Evolutionary conservation across 2,888 invertebrate genomes (phyloP).

Genomic region (Dolichopus griseipennis): DNA sequence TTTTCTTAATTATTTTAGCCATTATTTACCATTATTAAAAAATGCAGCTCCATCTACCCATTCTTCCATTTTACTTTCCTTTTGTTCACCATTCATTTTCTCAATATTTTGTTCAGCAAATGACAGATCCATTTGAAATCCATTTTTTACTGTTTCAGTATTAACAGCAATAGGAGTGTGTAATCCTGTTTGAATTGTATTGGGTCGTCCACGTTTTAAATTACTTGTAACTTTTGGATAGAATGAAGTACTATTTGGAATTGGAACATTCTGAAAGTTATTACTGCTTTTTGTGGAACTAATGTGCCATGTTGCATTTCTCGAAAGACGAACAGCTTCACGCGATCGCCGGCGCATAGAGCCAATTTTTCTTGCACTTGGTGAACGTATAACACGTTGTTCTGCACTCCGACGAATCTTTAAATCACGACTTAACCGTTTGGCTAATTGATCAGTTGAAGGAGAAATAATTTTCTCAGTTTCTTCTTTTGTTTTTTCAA

Average conservation of each 20-base stretch:
- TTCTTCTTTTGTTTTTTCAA: constrained; percentile 63
- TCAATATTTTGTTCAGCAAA: neutral
- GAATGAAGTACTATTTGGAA: constrained; percentile 32
- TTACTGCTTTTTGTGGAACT: constrained; percentile 21
- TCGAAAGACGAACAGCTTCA: constrained; percentile 48
- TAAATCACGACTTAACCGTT: constrained; percentile 60
- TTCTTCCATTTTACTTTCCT: constrained; percentile 24
- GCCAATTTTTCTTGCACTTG: constrained; percentile 74
- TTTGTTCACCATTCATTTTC: neutral
- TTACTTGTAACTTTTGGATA: constrained; percentile 46
- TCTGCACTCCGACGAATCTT: constrained; percentile 63
- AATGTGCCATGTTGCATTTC: constrained; percentile 60
- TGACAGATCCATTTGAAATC: constrained; percentile 9
- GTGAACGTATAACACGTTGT: constrained; percentile 64
- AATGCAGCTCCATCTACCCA: constrained; percentile 43
- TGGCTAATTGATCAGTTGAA: constrained; percentile 58
- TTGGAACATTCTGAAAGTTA: constrained; percentile 16
- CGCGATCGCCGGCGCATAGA: constrained; percentile 62
- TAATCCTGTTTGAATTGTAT: constrained; percentile 43
- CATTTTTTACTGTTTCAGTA: constrained; percentile 15
- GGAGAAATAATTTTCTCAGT: constrained; percentile 42
- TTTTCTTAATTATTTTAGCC: neutral
- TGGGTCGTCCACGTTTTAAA: constrained; percentile 47
- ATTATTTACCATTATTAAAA: constrained; percentile 27
- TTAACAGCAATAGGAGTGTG: constrained; percentile 18